These are phyloP conservation scores for Bryconaethiops microstoma DNA, from an alignment of 2,797 vertebrate genomes.

Conservation along the genomic window DNA sequence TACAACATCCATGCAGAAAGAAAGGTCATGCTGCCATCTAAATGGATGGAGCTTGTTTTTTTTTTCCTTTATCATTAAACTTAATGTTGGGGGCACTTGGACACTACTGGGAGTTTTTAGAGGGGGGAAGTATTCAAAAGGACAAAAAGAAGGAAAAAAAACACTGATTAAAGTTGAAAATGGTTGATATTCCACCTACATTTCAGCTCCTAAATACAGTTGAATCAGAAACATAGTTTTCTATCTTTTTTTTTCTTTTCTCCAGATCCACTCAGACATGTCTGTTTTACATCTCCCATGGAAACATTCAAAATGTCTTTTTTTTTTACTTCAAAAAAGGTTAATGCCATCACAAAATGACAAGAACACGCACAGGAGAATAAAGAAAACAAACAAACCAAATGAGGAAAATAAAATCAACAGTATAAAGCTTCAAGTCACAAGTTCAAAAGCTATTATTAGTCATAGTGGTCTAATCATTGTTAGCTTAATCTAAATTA, in stretches of 20 bases:
- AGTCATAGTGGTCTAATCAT: constrained; percentile 83
- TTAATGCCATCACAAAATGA: constrained; percentile 78
- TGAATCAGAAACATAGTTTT: constrained; percentile 55
- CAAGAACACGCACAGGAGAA: constrained; percentile 74
- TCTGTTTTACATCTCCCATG: constrained; percentile 74
- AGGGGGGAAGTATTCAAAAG: constrained; percentile 1
- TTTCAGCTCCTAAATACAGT: constrained; percentile 63
- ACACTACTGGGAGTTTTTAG: constrained; percentile 85
- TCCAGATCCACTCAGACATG: constrained; percentile 57
- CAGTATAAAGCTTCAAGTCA: constrained; percentile 99
- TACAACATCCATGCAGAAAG: constrained; percentile 93
- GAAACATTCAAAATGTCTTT: constrained; percentile 96
- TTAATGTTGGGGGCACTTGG: constrained; percentile 91
- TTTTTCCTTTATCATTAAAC: constrained; percentile 60
- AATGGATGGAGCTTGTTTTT: constrained; percentile 80
- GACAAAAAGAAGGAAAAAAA: constrained; percentile 22
- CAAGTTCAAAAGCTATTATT: constrained; percentile 99
- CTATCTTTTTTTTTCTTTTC: constrained; percentile 46
- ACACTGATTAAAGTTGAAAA: constrained; percentile 70
- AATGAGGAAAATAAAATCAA: constrained; percentile 77
- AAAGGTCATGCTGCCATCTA: constrained; percentile 77
- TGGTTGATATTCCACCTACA: constrained; percentile 70
- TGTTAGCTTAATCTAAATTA: constrained; percentile 86
- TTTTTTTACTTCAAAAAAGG: constrained; percentile 80
- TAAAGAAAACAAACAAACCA: constrained; percentile 76